These are phyloP conservation scores for Lysandra coridon DNA, from an alignment of 2,888 invertebrate species.

Conservation along the genomic window DNA sequence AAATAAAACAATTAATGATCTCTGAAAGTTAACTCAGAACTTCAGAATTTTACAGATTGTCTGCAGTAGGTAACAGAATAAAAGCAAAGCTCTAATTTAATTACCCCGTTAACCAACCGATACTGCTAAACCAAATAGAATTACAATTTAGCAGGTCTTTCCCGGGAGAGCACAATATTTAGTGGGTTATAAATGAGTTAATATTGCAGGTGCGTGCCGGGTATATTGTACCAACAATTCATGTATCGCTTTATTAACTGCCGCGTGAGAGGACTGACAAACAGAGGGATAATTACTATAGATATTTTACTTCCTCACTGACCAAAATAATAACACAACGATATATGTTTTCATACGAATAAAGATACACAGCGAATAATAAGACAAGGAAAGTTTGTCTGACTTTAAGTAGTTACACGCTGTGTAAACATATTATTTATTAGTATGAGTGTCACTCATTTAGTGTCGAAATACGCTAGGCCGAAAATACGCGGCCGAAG, in stretches of 20 bases:
- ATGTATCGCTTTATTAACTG: slow-evolving; percentile 71
- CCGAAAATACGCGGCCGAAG: no score
- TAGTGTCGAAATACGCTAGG: no score
- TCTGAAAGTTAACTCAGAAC: no score
- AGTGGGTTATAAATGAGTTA: slow-evolving; percentile 39
- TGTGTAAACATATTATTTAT: no score
- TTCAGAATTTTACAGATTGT: no score
- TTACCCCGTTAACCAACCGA: background rate
- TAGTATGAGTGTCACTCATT: no score
- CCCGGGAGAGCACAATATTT: slow-evolving; percentile 1
- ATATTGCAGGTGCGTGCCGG: slow-evolving; percentile 46
- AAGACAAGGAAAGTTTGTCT: no score
- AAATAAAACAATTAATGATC: no score
- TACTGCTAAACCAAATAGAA: slow-evolving; percentile 12
- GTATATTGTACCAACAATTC: slow-evolving; percentile 58
- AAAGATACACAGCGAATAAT: no score
- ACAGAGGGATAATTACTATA: slow-evolving; percentile 42
- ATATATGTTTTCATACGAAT: no score
- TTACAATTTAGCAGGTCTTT: slow-evolving; percentile 2
- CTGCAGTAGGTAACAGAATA: background rate
- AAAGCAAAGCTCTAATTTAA: background rate
- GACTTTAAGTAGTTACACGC: no score
- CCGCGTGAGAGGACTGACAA: slow-evolving; percentile 63
- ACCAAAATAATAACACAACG: background rate
- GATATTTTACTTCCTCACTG: background rate